Conservation (phyloP, 1,140 invertebrate genomes). For the Tribolium castaneum region DNA sequence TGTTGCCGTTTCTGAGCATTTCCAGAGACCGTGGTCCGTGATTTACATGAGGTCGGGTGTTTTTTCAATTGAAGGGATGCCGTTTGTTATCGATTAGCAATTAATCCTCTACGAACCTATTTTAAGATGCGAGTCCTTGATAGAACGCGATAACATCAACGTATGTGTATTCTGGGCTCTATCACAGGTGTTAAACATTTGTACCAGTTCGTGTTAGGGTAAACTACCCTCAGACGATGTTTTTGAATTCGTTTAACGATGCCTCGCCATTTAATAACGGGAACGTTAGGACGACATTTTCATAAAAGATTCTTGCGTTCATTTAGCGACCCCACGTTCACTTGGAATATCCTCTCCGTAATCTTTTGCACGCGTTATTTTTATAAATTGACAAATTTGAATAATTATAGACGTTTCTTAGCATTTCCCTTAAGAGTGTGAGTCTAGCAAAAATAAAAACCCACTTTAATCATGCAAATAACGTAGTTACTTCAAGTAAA, state of each 20-base stretch:
- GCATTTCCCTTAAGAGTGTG: too few species aligned
- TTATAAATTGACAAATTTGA: constrained; percentile 20
- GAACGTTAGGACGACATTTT: constrained; percentile 14
- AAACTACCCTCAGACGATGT: constrained; percentile 5
- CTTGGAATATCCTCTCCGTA: background rate
- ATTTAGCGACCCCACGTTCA: constrained; percentile 4
- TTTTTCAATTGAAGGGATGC: constrained; percentile 20
- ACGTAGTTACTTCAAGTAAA: background rate
- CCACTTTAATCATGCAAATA: background rate
- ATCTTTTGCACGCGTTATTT: constrained; percentile 6
- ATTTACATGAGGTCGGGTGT: constrained; percentile 19
- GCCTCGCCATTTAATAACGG: constrained; percentile 21
- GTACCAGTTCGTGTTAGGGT: constrained; percentile 39
- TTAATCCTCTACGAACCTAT: constrained; percentile 16
- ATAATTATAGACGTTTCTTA: constrained; percentile 2
- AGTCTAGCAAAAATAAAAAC: background rate
- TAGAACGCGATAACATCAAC: constrained; percentile 32
- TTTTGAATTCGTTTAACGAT: constrained; percentile 32
- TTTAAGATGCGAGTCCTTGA: constrained; percentile 32
- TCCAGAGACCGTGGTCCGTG: background rate
- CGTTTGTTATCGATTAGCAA: constrained; percentile 11
- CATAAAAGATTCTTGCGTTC: background rate
- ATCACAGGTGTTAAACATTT: constrained; percentile 40
- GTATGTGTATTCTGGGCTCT: constrained; percentile 23
- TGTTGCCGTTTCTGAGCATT: background rate